Conservation (phyloP, 2,797 vertebrate species). For the Synaphobranchus kaupii region DNA sequence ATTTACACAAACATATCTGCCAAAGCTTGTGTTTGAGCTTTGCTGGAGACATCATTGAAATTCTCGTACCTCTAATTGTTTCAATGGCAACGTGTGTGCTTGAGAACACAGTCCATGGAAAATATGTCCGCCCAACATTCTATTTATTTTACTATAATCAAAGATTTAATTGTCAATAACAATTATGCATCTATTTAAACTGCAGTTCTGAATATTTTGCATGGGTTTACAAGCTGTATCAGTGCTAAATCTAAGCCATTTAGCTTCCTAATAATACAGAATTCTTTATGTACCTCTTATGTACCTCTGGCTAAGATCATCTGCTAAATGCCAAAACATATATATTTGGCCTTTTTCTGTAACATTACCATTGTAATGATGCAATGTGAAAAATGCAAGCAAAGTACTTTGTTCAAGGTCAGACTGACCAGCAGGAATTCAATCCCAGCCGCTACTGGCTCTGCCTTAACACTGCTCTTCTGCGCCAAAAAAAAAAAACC, state of each 20-base stretch:
- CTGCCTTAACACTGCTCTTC: neutral
- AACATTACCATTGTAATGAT: neutral
- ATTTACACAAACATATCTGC: too few relatives aligned
- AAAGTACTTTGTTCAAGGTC: slow-evolving; percentile 8
- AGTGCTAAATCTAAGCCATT: neutral
- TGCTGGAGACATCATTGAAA: neutral
- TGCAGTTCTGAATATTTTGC: too few relatives aligned
- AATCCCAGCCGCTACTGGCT: neutral
- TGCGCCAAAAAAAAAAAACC: neutral
- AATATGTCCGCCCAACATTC: too few relatives aligned
- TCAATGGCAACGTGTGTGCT: neutral
- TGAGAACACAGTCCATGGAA: too few relatives aligned
- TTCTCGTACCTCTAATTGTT: neutral
- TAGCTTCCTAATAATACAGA: neutral
- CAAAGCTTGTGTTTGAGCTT: too few relatives aligned
- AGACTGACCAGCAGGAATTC: neutral
- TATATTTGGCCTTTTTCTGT: neutral
- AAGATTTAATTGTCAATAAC: too few relatives aligned
- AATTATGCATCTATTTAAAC: too few relatives aligned
- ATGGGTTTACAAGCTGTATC: too few relatives aligned
- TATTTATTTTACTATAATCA: too few relatives aligned
- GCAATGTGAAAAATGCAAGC: neutral
- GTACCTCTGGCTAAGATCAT: too few relatives aligned
- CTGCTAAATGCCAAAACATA: neutral
- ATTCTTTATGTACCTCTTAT: neutral